phyloP scores from a whole-genome alignment of 2,888 invertebrate species.

The Ditylenchus weischeri region DNA sequence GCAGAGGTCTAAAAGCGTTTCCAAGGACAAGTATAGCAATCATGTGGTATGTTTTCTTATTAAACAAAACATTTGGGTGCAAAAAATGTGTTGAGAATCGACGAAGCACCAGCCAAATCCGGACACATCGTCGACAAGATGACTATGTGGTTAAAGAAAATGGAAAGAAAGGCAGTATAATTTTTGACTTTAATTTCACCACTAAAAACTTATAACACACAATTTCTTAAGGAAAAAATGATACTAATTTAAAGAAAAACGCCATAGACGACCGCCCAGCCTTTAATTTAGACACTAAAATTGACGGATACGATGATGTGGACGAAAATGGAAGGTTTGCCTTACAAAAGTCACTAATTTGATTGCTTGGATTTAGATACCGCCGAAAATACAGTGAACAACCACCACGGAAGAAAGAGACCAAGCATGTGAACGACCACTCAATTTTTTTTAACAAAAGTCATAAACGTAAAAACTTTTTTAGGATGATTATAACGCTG shows the following conservation, averaged over 20 bases:
- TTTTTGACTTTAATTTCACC: slow-evolving; percentile 2
- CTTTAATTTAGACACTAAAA: slow-evolving; percentile 40
- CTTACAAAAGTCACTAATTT: background rate
- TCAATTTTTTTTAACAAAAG: too few relatives aligned
- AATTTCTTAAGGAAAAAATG: slow-evolving; percentile 12
- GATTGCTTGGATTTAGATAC: too few relatives aligned
- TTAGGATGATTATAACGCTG: slow-evolving; percentile 1
- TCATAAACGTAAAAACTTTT: background rate
- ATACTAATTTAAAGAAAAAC: slow-evolving; percentile 6
- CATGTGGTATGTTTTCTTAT: too few relatives aligned
- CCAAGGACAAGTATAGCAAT: too few relatives aligned
- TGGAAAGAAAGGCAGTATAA: slow-evolving; percentile 4
- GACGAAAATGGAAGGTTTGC: slow-evolving; percentile 46
- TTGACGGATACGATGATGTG: slow-evolving; percentile 50
- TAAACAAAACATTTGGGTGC: too few relatives aligned
- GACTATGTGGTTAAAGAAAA: too few relatives aligned
- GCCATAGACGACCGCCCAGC: slow-evolving; percentile 22
- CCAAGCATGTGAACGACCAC: too few relatives aligned
- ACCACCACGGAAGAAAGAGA: too few relatives aligned
- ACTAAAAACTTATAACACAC: background rate
- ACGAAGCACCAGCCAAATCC: slow-evolving; percentile 4
- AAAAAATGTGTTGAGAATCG: background rate
- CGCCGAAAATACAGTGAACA: too few relatives aligned
- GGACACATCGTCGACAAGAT: too few relatives aligned
- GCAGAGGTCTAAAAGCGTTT: too few relatives aligned